A percentile compares a stretch with the other conserved stretches of the same genome.
Evolutionary conservation across 1,140 invertebrate species (phyloP).

Genomic region (Triops cancriformis): DNA sequence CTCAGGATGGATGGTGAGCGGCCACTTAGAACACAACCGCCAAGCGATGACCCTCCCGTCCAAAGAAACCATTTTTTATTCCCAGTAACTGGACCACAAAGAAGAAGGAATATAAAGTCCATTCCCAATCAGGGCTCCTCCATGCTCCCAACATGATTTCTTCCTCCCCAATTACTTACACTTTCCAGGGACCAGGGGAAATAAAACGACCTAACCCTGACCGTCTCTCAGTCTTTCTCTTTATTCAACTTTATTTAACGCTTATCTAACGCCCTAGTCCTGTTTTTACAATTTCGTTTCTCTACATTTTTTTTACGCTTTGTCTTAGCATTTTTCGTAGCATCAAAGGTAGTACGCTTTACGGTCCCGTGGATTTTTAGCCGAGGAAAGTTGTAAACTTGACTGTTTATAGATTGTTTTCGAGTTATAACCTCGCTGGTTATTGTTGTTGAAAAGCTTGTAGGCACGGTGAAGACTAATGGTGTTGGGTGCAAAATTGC

Average conservation of each 20-base stretch:
- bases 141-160: not conserved
- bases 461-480: not conserved
- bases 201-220: too few species aligned
- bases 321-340: too few species aligned
- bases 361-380: too few species aligned
- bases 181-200: too few species aligned
- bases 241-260: too few species aligned
- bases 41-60: not conserved
- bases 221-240: too few species aligned
- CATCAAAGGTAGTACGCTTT: too few species aligned
- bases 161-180: not conserved
- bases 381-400: not conserved
- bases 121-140: not conserved
- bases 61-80: conserved; percentile 2
- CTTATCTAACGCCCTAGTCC: too few species aligned
- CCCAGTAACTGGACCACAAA: not conserved
- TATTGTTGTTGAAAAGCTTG: not conserved
- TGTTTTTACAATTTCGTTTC: too few species aligned
- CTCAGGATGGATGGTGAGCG: not conserved
- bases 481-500: conserved; percentile 9
- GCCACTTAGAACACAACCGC: conserved; percentile 8
- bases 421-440: not conserved
- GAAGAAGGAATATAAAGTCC: not conserved
- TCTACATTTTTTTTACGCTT: too few species aligned
- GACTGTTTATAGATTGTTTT: not conserved